A percentile compares a stretch with the other conserved stretches of the same genome.
Conservation (phyloP, 2,797 vertebrate genomes). For the Bryconaethiops microstoma region DNA sequence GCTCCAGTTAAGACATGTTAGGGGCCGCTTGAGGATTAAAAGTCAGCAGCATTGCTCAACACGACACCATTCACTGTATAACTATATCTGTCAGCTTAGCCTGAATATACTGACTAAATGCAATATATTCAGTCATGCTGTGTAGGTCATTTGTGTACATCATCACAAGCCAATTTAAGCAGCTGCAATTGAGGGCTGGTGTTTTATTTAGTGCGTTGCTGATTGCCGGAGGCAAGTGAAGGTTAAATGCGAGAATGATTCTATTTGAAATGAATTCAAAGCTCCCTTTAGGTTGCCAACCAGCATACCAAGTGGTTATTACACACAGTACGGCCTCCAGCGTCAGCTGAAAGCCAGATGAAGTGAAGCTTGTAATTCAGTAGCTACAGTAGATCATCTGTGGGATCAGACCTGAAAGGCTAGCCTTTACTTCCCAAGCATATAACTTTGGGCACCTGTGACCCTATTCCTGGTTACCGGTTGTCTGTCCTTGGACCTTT, state of each 20-base stretch:
- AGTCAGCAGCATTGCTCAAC: neutral
- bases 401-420: no score
- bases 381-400: no score
- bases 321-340: neutral
- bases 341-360: neutral
- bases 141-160: neutral
- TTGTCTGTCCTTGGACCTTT: no score
- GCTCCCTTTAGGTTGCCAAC: neutral
- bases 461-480: no score
- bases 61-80: neutral
- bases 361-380: slow-evolving; percentile 7
- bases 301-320: neutral
- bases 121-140: neutral
- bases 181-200: neutral
- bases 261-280: neutral
- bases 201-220: neutral
- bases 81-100: neutral
- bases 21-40: neutral
- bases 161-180: neutral
- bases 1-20: neutral
- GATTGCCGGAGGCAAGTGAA: neutral
- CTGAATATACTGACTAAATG: neutral
- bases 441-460: no score
- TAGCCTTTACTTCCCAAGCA: no score
- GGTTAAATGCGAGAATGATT: slow-evolving; percentile 1